Conservation (phyloP, 2,113 vertebrate genomes). For the Sapajus apella region DNA sequence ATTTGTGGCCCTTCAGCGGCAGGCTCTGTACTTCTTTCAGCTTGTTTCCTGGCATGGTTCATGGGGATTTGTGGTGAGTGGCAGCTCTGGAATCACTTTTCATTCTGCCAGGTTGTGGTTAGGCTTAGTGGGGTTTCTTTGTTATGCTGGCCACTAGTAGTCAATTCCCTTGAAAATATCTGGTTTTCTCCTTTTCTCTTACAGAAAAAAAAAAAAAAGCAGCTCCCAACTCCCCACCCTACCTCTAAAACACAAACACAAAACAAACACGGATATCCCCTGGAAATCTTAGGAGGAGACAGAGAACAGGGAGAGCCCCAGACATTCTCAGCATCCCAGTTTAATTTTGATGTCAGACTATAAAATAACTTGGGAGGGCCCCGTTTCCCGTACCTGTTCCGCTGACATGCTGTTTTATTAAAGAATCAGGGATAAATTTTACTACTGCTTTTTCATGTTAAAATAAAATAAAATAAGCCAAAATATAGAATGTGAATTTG, state of each 20-base stretch:
- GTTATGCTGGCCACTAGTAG: constrained; percentile 70
- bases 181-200: constrained; percentile 59
- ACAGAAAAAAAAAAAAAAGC: not conserved
- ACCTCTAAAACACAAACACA: constrained; percentile 42
- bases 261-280: not conserved
- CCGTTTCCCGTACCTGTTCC: constrained; percentile 76
- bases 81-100: constrained; percentile 79
- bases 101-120: constrained; percentile 73
- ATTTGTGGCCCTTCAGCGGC: constrained; percentile 78
- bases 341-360: constrained; percentile 80
- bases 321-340: constrained; percentile 64
- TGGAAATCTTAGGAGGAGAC: not conserved
- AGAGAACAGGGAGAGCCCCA: not conserved
- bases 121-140: constrained; percentile 74
- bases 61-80: constrained; percentile 77
- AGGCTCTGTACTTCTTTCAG: constrained; percentile 76
- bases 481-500: constrained; percentile 77
- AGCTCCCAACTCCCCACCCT: not conserved
- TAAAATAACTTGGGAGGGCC: constrained; percentile 80
- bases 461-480: constrained; percentile 68
- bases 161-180: constrained; percentile 68
- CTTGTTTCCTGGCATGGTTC: constrained; percentile 78
- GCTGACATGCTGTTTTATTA: constrained; percentile 82
- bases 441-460: constrained; percentile 79
- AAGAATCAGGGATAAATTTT: constrained; percentile 81